phyloP scores from a whole-genome alignment of 2,797 vertebrate genomes.

The Cirrhinus molitorella region DNA sequence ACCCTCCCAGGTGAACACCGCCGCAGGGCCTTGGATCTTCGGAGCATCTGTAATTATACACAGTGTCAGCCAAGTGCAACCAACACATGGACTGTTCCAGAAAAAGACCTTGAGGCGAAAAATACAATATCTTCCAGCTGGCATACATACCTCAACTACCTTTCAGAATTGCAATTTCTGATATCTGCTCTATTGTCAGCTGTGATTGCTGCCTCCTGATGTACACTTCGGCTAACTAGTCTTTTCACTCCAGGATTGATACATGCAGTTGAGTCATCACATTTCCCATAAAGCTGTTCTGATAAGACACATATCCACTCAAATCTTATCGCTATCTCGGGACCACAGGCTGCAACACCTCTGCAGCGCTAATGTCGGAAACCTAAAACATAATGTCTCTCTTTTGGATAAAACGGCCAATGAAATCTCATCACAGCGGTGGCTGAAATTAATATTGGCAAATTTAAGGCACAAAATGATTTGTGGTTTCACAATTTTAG shows the following conservation, averaged over 20 bases:
- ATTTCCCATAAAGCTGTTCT: constrained; percentile 61
- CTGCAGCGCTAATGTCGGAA: constrained; percentile 57
- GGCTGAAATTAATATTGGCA: constrained; percentile 23
- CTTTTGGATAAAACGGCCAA: constrained; percentile 45
- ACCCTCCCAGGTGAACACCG: constrained; percentile 93
- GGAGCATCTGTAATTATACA: constrained; percentile 85
- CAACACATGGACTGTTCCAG: constrained; percentile 15
- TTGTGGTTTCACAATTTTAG: constrained; percentile 28
- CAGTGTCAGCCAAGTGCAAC: constrained; percentile 30
- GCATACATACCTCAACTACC: constrained; percentile 23
- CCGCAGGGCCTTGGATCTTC: constrained; percentile 88
- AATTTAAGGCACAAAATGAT: constrained; percentile 4
- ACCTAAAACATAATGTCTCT: constrained; percentile 38
- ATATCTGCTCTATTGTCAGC: constrained; percentile 28
- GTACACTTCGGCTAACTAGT: constrained; percentile 65
- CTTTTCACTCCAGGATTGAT: constrained; percentile 63
- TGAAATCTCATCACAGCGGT: constrained; percentile 52
- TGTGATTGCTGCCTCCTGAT: constrained; percentile 23
- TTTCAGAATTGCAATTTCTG: constrained; percentile 26
- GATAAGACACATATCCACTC: constrained; percentile 64
- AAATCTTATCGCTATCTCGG: constrained; percentile 63
- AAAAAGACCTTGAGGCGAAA: constrained; percentile 9
- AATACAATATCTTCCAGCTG: constrained; percentile 20
- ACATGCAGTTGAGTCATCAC: constrained; percentile 65
- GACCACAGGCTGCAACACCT: constrained; percentile 45